Percentiles rank a stretch among this genome's conserved stretches.
phyloP scores from a whole-genome alignment of 64 coral and sea anemone genomes.

The Stylophora pistillata region DNA sequence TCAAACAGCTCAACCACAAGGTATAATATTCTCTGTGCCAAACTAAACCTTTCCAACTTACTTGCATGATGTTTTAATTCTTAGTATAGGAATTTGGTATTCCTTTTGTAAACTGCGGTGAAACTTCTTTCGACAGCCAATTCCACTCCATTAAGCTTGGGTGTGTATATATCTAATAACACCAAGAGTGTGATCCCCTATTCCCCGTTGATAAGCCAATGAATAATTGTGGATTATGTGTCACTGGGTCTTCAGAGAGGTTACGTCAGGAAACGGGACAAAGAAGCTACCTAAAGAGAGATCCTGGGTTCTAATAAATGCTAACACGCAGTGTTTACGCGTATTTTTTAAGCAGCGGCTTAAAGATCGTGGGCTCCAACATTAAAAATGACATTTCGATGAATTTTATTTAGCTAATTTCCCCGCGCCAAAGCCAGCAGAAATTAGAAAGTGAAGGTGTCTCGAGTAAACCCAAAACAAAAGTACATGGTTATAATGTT shows the following conservation, averaged over 20 bases:
- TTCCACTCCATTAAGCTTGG: background rate
- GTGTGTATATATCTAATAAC: background rate
- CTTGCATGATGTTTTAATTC: slow-evolving; percentile 34
- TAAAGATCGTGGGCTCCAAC: background rate
- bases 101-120: background rate
- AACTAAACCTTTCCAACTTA: slow-evolving; percentile 16
- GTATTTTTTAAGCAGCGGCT: background rate
- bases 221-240: slow-evolving; percentile 26
- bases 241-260: slow-evolving; percentile 16
- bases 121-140: background rate
- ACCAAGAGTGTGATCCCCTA: background rate
- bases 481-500: too few relatives aligned
- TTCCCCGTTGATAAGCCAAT: slow-evolving; percentile 5
- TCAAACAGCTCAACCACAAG: background rate
- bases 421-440: too few relatives aligned
- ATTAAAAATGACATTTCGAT: too few relatives aligned
- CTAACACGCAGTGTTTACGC: background rate
- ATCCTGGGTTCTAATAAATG: slow-evolving; percentile 17
- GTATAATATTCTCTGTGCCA: background rate
- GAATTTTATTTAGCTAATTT: too few relatives aligned
- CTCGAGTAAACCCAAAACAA: too few relatives aligned
- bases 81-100: background rate
- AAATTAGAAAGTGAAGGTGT: too few relatives aligned
- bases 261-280: slow-evolving; percentile 27
- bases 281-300: background rate